Conservation (phyloP, 2,888 invertebrate genomes). For the Serrognathus titanus region DNA sequence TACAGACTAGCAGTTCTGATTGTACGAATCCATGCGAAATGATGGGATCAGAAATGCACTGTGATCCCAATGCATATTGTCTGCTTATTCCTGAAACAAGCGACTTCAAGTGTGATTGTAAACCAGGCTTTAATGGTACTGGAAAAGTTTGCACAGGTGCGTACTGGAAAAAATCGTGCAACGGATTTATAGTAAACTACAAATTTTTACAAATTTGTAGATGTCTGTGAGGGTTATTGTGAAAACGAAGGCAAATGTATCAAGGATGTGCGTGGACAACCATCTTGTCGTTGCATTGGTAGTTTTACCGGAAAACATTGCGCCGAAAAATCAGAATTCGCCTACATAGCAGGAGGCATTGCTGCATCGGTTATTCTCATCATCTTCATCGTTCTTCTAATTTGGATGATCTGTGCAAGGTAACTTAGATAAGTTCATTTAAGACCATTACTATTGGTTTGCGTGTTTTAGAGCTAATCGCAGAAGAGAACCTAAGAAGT, state of each 20-base stretch:
- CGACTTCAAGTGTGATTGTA: constrained; percentile 88
- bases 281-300: constrained; percentile 85
- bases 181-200: neutral
- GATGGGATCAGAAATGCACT: constrained; percentile 76
- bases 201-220: constrained; percentile 46
- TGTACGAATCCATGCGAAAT: constrained; percentile 91
- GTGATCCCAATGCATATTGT: constrained; percentile 85
- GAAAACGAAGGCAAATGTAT: constrained; percentile 88
- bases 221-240: constrained; percentile 81
- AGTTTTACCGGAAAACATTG: constrained; percentile 90
- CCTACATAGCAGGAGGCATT: constrained; percentile 91
- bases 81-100: constrained; percentile 77
- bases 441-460: neutral
- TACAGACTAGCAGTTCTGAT: constrained; percentile 71
- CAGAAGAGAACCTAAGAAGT: constrained; percentile 88
- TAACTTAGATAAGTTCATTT: constrained; percentile 36
- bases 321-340: constrained; percentile 89
- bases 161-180: neutral
- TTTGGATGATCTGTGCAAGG: constrained; percentile 97
- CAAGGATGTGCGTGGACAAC: constrained; percentile 78
- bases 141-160: constrained; percentile 69
- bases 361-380: constrained; percentile 92
- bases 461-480: constrained; percentile 65
- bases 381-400: constrained; percentile 85
- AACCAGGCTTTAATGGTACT: constrained; percentile 88